These are phyloP conservation scores for Misgurnus anguillicaudatus DNA, from an alignment of 2,113 vertebrate genomes.

Conservation along the genomic window DNA sequence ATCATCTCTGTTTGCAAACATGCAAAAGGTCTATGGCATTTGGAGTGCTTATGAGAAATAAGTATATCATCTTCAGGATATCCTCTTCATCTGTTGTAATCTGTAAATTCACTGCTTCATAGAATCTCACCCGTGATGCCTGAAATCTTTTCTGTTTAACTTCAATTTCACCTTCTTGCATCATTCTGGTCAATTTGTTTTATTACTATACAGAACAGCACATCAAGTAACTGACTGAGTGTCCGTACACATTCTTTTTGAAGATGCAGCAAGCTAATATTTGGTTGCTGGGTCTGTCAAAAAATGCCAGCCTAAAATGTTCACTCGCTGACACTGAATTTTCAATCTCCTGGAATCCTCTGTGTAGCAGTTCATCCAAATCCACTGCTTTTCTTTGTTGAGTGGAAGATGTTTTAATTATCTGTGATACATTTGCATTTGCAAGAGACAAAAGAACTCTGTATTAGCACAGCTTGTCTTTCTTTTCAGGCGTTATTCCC, in stretches of 20 bases:
- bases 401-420: constrained; percentile 36
- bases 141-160: not conserved
- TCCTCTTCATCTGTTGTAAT: not conserved
- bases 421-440: constrained; percentile 44
- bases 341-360: not conserved
- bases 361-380: not conserved
- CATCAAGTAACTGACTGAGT: not conserved
- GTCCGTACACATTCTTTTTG: not conserved
- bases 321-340: not conserved
- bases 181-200: not conserved
- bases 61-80: not conserved
- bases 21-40: too few relatives aligned
- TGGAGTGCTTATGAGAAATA: constrained; percentile 9
- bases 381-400: constrained; percentile 26
- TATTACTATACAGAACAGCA: not conserved
- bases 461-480: constrained; percentile 39
- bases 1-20: too few relatives aligned
- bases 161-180: not conserved
- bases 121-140: not conserved
- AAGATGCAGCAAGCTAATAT: not conserved
- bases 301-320: not conserved
- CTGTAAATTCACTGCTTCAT: not conserved
- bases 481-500: constrained; percentile 40
- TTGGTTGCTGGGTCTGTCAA: not conserved
- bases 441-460: constrained; percentile 36